These are phyloP conservation scores for Caenorhabditis sp. DNA, from an alignment of 2,888 invertebrate species.

Conservation along the genomic window DNA sequence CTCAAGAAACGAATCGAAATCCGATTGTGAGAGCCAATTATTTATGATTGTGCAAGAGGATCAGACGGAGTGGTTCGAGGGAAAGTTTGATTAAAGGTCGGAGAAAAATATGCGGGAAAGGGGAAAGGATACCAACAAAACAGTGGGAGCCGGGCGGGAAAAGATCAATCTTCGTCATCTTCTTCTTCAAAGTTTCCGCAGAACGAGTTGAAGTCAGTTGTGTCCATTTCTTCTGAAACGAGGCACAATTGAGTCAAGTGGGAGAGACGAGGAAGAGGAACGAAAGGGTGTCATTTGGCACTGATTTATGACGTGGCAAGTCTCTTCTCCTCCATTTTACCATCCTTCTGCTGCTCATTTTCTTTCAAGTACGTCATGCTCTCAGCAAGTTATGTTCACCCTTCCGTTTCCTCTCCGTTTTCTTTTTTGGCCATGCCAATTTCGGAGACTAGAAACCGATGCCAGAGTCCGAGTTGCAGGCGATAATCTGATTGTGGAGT, in stretches of 20 bases:
- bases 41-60: slow-evolving; percentile 29
- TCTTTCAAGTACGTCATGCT: not conserved
- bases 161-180: slow-evolving; percentile 60
- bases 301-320: slow-evolving; percentile 61
- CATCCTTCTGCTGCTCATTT: not conserved
- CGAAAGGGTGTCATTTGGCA: slow-evolving; percentile 19
- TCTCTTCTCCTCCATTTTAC: too few species aligned
- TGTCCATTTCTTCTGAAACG: slow-evolving; percentile 64
- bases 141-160: too few species aligned
- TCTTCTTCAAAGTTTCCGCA: slow-evolving; percentile 63
- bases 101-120: not conserved
- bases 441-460: not conserved
- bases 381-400: not conserved
- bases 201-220: slow-evolving; percentile 60
- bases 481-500: slow-evolving; percentile 26
- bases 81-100: slow-evolving; percentile 6
- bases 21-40: slow-evolving; percentile 18
- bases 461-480: slow-evolving; percentile 1
- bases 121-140: too few species aligned
- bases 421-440: not conserved
- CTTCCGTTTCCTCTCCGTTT: slow-evolving; percentile 2
- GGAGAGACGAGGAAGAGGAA: not conserved
- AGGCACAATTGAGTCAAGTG: slow-evolving; percentile 9
- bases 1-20: not conserved
- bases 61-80: slow-evolving; percentile 14